These are phyloP conservation scores for Tonatia bakeri DNA, from an alignment of 2,113 vertebrate species.

Conservation along the genomic window DNA sequence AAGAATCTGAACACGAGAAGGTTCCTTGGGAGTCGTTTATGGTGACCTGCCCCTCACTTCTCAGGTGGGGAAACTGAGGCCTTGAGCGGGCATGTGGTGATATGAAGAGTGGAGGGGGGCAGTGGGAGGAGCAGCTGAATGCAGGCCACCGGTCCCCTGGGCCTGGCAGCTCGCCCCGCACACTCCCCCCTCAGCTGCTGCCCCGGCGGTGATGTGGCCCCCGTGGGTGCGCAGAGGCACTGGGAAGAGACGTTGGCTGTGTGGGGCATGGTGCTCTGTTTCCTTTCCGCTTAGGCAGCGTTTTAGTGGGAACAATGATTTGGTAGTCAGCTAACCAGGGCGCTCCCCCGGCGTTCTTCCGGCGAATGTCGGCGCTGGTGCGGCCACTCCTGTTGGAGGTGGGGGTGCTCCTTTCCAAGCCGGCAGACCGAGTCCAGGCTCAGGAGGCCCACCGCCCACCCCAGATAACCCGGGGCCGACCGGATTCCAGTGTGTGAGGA, in stretches of 20 bases:
- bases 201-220: background rate
- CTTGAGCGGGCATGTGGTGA: background rate
- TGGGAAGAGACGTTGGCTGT: background rate
- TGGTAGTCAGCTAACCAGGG: background rate
- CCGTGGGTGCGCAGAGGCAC: background rate
- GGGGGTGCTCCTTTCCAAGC: background rate
- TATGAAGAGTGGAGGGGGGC: background rate
- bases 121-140: background rate
- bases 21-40: background rate
- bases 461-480: background rate
- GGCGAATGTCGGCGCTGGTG: background rate
- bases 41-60: background rate
- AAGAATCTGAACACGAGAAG: background rate
- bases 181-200: background rate
- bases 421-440: background rate
- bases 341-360: background rate
- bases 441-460: background rate
- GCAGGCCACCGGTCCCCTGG: background rate
- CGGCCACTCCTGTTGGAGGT: background rate
- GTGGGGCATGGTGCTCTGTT: rapidly evolving
- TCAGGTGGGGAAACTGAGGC: background rate
- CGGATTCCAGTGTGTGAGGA: background rate
- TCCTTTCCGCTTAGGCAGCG: background rate
- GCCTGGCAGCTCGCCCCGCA: rapidly evolving
- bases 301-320: background rate